Base-by-base conservation (phyloP, 2,797 vertebrate genomes). In the Adelosebastes latens region DNA sequence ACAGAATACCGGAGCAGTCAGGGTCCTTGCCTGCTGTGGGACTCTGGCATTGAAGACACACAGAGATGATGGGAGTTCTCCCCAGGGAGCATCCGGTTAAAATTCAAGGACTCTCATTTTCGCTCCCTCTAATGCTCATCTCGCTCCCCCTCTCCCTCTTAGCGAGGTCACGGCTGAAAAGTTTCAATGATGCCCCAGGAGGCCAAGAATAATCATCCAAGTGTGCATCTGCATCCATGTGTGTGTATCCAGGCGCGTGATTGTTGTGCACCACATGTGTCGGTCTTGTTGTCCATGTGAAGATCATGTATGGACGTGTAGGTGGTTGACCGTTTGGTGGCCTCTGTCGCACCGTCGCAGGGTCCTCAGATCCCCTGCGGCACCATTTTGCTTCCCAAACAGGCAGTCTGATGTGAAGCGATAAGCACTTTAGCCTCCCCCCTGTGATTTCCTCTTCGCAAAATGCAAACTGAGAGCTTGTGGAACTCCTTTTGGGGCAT, bases 31-130 rank as follows among this genome's bases (percentile, higher is more conserved):
- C 65, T 58, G 77, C 80, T 34, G 72, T 81, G 83, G 76, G 76
- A 80, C 76, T 83, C 64, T 68, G 83, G 81, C 80, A 71, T 25
- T 72, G 73, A 89, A 84, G 80, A 86, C 82, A 88, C 85, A 85
- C 75, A 83, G 81, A 72, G 84, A 88, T 80, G 84, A 90, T 89
- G 79, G 87, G 75, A 84, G 49, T 55, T 77, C 77, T 92, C 92
- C 90, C 76, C 24, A 1, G 82, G 88, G 91, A 87, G 81, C 79
- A 77, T 76, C 84, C 64, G 72, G 82, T 92, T 87, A 80, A 93
- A 92, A 92, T 90, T 93, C 92, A 93, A 94, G 86, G 87, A 88
- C 92, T 88, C 75, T 83, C 74, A 53, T 83, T 88, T 87, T 86
- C 31, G 3, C 46, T 85, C 81, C 75, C 68, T 80, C 55, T 77